phyloP scores from a whole-genome alignment of 1,140 invertebrate species.

The Brachionus rubens region DNA sequence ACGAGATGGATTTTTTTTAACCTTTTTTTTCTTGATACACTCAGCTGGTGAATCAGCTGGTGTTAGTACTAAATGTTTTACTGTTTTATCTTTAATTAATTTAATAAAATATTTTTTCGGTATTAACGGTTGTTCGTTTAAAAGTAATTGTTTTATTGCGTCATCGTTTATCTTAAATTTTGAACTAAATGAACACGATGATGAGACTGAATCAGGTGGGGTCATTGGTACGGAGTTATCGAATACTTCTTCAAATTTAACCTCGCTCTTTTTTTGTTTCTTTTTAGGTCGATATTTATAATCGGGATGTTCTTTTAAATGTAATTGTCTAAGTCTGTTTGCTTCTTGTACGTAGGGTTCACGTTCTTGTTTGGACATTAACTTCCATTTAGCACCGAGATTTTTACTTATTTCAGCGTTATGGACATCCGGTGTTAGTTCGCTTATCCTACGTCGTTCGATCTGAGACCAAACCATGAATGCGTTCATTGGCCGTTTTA shows the following conservation, averaged over 20 bases:
- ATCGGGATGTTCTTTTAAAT: constrained; percentile 83
- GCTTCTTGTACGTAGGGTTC: constrained; percentile 86
- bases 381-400: constrained; percentile 30
- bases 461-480: constrained; percentile 64
- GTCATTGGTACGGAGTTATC: constrained; percentile 9
- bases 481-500: constrained; percentile 98
- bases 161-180: constrained; percentile 20
- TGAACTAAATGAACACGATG: constrained; percentile 3
- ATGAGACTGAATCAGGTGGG: constrained; percentile 4
- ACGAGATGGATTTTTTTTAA: not conserved
- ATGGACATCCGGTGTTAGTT: constrained; percentile 6
- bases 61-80: constrained; percentile 15
- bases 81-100: not conserved
- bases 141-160: not conserved
- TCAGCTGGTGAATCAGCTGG: constrained; percentile 21
- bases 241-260: not conserved
- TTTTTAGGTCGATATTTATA: constrained; percentile 85
- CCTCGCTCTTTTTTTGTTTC: constrained; percentile 55
- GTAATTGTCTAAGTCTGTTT: constrained; percentile 76
- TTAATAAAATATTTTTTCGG: constrained; percentile 24
- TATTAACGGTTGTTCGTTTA: not conserved
- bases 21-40: not conserved
- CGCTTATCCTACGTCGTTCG: constrained; percentile 11
- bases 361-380: constrained; percentile 72
- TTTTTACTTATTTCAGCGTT: constrained; percentile 44